Evolutionary conservation across 2,888 invertebrate species (phyloP).

Genomic region (Leptopterna dolabrata): DNA sequence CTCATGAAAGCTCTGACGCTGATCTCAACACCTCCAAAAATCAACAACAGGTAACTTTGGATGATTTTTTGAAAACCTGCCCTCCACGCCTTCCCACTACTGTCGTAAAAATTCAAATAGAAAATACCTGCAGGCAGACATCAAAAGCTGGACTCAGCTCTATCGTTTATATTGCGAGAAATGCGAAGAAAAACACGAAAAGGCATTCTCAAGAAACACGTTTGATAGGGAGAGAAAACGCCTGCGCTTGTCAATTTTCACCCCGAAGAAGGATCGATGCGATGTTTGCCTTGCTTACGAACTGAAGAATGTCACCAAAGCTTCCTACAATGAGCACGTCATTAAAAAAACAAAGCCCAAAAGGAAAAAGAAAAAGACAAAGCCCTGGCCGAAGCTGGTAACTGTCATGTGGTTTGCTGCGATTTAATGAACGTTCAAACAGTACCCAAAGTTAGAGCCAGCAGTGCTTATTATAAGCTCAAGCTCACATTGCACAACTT

Average conservation of each 20-base stretch:
- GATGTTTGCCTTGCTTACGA: slow-evolving; percentile 18
- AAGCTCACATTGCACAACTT: slow-evolving; percentile 35
- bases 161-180: background rate
- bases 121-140: slow-evolving; percentile 14
- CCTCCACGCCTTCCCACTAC: slow-evolving; percentile 22
- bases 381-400: background rate
- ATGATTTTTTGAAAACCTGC: slow-evolving; percentile 21
- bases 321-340: background rate
- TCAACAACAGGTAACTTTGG: background rate
- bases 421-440: slow-evolving; percentile 30
- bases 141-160: background rate
- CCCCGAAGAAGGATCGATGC: slow-evolving; percentile 40
- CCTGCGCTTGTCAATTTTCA: slow-evolving; percentile 1
- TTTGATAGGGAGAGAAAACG: background rate
- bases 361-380: slow-evolving; percentile 28
- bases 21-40: background rate
- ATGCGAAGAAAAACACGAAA: background rate
- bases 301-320: background rate
- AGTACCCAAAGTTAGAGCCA: background rate
- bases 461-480: background rate
- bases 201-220: background rate
- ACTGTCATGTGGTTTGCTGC: background rate
- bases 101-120: background rate
- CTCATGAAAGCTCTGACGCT: background rate
- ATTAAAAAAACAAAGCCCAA: background rate